phyloP scores from a whole-genome alignment of 2,113 vertebrate species.

The Redunca redunca region DNA sequence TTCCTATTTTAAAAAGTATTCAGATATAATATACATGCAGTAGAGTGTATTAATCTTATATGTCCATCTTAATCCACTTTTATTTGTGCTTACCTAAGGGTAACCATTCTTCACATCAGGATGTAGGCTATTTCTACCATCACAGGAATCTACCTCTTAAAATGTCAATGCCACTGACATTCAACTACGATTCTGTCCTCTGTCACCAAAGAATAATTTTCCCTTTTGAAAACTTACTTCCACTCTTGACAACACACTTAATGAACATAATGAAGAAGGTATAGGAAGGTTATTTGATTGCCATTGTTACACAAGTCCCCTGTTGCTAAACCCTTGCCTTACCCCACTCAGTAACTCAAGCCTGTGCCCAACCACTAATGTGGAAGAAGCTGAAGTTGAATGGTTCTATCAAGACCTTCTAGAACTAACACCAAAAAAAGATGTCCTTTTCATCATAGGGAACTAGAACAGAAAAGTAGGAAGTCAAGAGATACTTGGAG shows the following conservation, averaged over 20 bases:
- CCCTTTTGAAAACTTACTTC: neutral
- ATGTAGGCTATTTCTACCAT: neutral
- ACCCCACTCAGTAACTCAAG: neutral
- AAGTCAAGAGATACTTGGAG: neutral
- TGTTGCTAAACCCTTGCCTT: neutral
- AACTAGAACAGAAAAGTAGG: neutral
- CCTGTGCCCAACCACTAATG: neutral
- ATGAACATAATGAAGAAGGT: neutral
- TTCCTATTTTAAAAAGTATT: neutral
- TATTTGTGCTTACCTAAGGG: neutral
- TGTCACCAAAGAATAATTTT: neutral
- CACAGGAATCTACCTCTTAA: neutral
- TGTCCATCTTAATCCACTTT: neutral
- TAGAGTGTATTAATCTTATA: neutral
- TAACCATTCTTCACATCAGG: too few species aligned
- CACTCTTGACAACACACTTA: neutral
- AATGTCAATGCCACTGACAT: neutral
- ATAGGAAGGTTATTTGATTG: neutral
- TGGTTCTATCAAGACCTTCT: neutral
- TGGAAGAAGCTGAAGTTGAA: neutral
- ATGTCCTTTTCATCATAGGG: neutral
- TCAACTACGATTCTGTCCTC: neutral
- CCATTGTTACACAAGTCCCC: neutral
- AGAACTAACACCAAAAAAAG: neutral
- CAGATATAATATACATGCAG: neutral